Evolutionary conservation across 2,113 vertebrate genomes (phyloP).

Genomic region (Dinomys branickii): DNA sequence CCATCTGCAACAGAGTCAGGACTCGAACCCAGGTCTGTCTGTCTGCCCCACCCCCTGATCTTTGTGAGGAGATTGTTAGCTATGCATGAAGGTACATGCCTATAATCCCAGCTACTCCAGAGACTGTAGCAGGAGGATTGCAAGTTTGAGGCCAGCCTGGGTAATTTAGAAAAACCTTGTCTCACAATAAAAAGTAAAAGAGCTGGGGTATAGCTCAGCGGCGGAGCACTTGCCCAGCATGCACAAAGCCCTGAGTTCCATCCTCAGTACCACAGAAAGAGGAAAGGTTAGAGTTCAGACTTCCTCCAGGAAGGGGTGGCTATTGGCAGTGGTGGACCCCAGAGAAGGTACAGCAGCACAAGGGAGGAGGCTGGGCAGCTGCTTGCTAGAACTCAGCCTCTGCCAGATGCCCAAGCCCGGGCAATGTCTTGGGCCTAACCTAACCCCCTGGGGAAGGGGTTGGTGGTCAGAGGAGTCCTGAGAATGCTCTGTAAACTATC

Average conservation of each 20-base stretch:
- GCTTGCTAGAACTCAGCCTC: background rate
- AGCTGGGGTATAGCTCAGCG: background rate
- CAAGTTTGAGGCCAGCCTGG: background rate
- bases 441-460: background rate
- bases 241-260: background rate
- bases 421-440: background rate
- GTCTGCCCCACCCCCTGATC: background rate
- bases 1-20: background rate
- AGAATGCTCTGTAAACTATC: background rate
- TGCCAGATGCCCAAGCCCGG: background rate
- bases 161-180: background rate
- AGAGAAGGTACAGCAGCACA: background rate
- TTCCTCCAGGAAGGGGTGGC: background rate
- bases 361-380: background rate
- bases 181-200: background rate
- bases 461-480: background rate
- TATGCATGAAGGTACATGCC: accelerated
- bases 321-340: background rate
- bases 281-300: background rate
- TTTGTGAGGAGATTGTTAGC: background rate
- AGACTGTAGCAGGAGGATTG: background rate
- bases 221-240: background rate
- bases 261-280: background rate
- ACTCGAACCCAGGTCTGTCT: background rate
- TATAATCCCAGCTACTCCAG: background rate